These are phyloP conservation scores for Varroa destructor DNA, from an alignment of 1,140 invertebrate genomes.

Conservation along the genomic window DNA sequence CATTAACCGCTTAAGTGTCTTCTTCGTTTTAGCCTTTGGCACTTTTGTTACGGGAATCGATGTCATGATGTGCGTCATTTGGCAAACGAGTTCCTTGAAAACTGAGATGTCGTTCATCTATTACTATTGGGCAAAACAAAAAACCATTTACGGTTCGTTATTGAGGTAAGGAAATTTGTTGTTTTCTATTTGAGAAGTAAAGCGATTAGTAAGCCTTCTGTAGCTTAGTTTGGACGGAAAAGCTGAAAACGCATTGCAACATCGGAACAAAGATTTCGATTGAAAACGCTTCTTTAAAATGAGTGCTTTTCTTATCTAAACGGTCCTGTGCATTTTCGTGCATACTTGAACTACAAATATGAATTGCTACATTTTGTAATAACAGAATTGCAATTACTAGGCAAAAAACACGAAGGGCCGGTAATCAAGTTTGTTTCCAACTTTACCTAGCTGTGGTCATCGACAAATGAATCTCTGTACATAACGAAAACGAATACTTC, in stretches of 20 bases:
- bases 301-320: too few species aligned
- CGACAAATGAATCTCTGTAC: too few species aligned
- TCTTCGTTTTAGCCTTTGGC: neutral
- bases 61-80: neutral
- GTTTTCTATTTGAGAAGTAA: neutral
- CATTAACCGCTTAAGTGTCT: slow-evolving; percentile 8
- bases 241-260: neutral
- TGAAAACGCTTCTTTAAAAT: too few species aligned
- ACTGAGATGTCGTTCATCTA: neutral
- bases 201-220: neutral
- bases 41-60: neutral
- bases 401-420: too few species aligned
- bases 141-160: neutral
- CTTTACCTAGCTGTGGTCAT: too few species aligned
- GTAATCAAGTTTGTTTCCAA: too few species aligned
- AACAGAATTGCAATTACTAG: too few species aligned
- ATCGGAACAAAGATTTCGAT: too few species aligned
- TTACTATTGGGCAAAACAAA: neutral
- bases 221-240: neutral
- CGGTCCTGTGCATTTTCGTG: too few species aligned
- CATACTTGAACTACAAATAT: too few species aligned
- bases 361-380: too few species aligned
- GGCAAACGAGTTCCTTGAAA: neutral
- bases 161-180: neutral
- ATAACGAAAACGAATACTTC: too few species aligned